Evolutionary conservation across 2,888 invertebrate species (phyloP), one percentile per base, ranked within the genome.

Genomic region (Melikaiella ostensackeni): DNA sequence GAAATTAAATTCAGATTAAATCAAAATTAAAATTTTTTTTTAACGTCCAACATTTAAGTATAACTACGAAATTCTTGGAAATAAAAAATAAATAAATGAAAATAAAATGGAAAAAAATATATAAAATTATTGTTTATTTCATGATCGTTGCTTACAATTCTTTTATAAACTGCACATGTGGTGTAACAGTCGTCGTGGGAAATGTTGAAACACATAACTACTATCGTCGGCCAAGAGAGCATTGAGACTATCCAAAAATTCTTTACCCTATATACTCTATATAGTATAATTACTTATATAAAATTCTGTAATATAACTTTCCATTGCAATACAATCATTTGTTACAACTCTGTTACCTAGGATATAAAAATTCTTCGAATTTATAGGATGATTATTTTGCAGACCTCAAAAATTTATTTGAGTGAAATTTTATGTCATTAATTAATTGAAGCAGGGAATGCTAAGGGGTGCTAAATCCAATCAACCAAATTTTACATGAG

Each of bases 281-380:
- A 50, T 8, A 19, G 50, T 50, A 11, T 21, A 55, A n/a, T 21
- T 21, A 55, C n/a, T n/a, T 27, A 30, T 19, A 70, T 50, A 50
- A 33, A 70, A 70, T 70, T 70, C 13, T n/a, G 30, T 55, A 33
- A 70, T 70, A 70, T 55, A 70, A 70, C 55, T 70, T 70, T 70
- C n/a, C 6, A 46, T 66, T 46, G 27, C 66, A 24, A 19, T 27
- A 66, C 16, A 42, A 42, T 42, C 6, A 42, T 16, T 1, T 42
- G 5, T 42, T 42, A 55, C 21, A 21, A 55, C 21, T 55, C 21
- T 19, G 21, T 55, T 9, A 4, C 2, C 9, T 55, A 4, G 6
- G 6, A 42, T 42, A 4, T 16, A 4, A 16, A 16, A 16, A 42
- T 6, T 42, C 42, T 42, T 42, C 16, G 42, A 42, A 16, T 42